Percentiles rank a stretch among this genome's conserved stretches.
Conservation (phyloP, 2,888 invertebrate genomes). For the Ophion slaviceki region DNA sequence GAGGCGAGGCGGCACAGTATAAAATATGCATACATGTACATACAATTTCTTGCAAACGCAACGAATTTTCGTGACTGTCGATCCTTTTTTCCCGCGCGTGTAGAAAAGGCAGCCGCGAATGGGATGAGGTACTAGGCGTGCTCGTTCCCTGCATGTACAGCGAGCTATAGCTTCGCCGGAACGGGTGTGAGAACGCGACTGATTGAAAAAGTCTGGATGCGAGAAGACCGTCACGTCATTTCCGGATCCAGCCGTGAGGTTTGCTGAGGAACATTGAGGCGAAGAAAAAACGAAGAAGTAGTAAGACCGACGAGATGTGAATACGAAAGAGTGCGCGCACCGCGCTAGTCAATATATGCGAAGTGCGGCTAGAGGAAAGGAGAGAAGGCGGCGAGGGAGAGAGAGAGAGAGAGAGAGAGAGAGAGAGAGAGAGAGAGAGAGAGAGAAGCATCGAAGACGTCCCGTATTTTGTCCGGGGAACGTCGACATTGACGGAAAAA, state of each 20-base stretch:
- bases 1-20: not conserved
- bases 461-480: slow-evolving; percentile 54
- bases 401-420: too few relatives aligned
- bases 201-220: slow-evolving; percentile 69
- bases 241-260: slow-evolving; percentile 62
- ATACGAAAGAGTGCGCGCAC: slow-evolving; percentile 60
- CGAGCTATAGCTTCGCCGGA: slow-evolving; percentile 16
- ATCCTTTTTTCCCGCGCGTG: not conserved
- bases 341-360: slow-evolving; percentile 63
- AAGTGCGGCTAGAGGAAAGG: slow-evolving; percentile 3
- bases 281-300: slow-evolving; percentile 34
- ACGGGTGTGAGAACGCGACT: slow-evolving; percentile 40
- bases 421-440: not conserved
- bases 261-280: slow-evolving; percentile 62
- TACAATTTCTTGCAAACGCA: slow-evolving; percentile 38
- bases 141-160: not conserved
- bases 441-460: slow-evolving; percentile 53
- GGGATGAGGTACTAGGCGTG: not conserved
- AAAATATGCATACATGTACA: not conserved
- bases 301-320: slow-evolving; percentile 61
- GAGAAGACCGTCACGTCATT: slow-evolving; percentile 69
- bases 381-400: not conserved
- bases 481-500: slow-evolving; percentile 45
- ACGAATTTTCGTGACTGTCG: slow-evolving; percentile 43
- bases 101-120: not conserved